Percentiles rank a stretch among this genome's conserved stretches.
Conservation (phyloP, 2,888 invertebrate species). For the Nemotelus pantherinus region DNA sequence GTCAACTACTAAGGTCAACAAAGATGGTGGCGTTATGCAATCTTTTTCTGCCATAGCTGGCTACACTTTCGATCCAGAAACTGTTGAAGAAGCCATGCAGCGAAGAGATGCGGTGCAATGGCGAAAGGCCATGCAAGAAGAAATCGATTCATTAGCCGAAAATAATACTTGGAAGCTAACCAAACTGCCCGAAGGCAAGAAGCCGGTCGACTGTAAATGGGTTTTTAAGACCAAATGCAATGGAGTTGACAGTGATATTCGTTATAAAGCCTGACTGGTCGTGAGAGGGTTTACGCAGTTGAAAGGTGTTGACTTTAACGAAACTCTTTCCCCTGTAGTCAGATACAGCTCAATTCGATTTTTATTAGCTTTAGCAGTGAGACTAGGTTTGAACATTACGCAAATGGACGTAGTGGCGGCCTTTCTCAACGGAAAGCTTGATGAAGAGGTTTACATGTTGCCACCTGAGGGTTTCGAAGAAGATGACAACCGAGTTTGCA, state of each 20-base stretch:
- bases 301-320: slow-evolving; percentile 45
- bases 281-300: slow-evolving; percentile 47
- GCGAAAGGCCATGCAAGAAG: slow-evolving; percentile 51
- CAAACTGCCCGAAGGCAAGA: slow-evolving; percentile 50
- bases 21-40: too few species aligned
- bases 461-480: slow-evolving; percentile 49
- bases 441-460: slow-evolving; percentile 46
- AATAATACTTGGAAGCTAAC: slow-evolving; percentile 54
- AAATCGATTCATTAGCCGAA: slow-evolving; percentile 52
- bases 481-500: slow-evolving; percentile 47
- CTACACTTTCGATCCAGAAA: neutral
- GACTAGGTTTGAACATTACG: slow-evolving; percentile 41
- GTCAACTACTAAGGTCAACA: too few species aligned
- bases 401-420: slow-evolving; percentile 48
- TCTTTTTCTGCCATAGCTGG: too few species aligned
- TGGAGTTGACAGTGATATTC: neutral
- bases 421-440: slow-evolving; percentile 48
- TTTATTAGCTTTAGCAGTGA: slow-evolving; percentile 45
- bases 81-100: neutral
- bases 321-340: slow-evolving; percentile 47
- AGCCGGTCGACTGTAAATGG: slow-evolving; percentile 43
- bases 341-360: slow-evolving; percentile 44
- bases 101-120: neutral
- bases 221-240: slow-evolving; percentile 9
- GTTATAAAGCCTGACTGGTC: slow-evolving; percentile 44